phyloP scores from a whole-genome alignment of 1,140 invertebrate species.

The Vollenhovia emeryi region DNA sequence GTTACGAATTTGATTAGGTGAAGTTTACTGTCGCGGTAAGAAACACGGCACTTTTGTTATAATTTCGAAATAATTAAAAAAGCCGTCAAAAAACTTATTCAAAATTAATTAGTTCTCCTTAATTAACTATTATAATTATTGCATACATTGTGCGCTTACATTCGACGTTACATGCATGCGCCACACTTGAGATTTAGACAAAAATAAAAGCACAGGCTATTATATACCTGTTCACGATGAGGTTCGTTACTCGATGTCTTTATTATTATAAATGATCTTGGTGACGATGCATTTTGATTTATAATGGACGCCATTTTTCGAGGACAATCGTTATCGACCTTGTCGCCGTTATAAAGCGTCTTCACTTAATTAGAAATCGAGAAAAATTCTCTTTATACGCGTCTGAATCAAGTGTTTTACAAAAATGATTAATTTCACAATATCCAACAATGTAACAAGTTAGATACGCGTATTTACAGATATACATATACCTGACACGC shows the following conservation, averaged over 20 bases:
- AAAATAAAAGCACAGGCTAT: neutral
- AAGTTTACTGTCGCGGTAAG: neutral
- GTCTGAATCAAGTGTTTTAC: neutral
- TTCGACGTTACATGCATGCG: neutral
- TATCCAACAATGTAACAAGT: neutral
- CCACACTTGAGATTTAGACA: neutral
- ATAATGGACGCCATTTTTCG: neutral
- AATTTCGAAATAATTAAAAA: slow-evolving; percentile 8
- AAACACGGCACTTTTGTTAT: neutral
- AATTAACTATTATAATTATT: neutral
- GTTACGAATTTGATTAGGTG: neutral
- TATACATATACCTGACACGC: neutral
- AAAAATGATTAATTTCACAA: slow-evolving; percentile 9
- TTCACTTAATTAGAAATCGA: slow-evolving; percentile 8
- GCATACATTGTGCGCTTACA: neutral
- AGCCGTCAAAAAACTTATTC: neutral
- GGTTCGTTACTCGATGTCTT: neutral
- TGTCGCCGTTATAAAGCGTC: neutral
- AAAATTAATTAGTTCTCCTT: neutral
- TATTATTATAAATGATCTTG: slow-evolving; percentile 6
- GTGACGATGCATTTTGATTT: slow-evolving; percentile 19
- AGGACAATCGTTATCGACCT: slow-evolving; percentile 1
- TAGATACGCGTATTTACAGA: neutral
- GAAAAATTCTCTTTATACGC: slow-evolving; percentile 1
- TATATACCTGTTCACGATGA: neutral